These are phyloP conservation scores for Gymnothorax reevesii DNA, from an alignment of 2,797 vertebrate species.

Conservation along the genomic window DNA sequence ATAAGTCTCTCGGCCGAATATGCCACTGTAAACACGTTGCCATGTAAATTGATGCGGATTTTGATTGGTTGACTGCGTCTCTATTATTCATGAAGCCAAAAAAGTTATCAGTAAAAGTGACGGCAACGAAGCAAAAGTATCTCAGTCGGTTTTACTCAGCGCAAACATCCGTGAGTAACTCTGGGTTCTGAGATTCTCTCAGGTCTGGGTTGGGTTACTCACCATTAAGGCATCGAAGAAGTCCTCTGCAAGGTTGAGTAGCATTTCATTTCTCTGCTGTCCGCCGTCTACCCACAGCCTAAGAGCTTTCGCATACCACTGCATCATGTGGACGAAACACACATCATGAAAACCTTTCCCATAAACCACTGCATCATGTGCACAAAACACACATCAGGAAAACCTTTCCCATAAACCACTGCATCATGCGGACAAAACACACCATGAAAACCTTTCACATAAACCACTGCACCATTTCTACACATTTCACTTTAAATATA, in stretches of 20 bases:
- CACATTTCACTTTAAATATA: too few relatives aligned
- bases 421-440: background rate
- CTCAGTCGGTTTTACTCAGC: background rate
- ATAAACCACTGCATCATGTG: background rate
- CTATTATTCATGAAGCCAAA: too few relatives aligned
- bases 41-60: too few relatives aligned
- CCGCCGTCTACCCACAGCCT: constrained; percentile 74
- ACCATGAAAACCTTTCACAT: too few relatives aligned
- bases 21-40: too few relatives aligned
- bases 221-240: constrained; percentile 88
- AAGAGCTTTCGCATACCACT: constrained; percentile 89
- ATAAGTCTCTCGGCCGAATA: too few relatives aligned
- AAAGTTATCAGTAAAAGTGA: too few relatives aligned
- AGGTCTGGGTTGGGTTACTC: constrained; percentile 36
- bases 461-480: too few relatives aligned
- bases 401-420: background rate
- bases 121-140: background rate
- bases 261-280: constrained; percentile 69
- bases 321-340: constrained; percentile 79
- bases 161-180: background rate
- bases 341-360: background rate
- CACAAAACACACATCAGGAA: background rate
- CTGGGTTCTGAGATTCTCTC: background rate
- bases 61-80: too few relatives aligned
- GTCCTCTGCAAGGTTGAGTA: constrained; percentile 81